Percentiles rank a stretch among this genome's conserved stretches.
Conservation (phyloP, 2,888 invertebrate genomes). For the Cephalotes varians region DNA sequence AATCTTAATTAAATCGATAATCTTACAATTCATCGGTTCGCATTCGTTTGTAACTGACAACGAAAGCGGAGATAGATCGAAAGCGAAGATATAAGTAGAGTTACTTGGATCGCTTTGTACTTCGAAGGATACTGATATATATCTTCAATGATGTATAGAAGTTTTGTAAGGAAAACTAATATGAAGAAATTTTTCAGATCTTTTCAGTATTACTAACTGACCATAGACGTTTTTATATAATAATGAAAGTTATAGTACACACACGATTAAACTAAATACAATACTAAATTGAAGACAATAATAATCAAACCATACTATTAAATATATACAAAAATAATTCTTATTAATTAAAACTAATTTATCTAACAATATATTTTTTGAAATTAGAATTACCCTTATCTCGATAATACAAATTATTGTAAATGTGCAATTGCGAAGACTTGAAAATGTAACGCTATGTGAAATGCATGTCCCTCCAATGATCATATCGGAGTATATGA, state of each 20-base stretch:
- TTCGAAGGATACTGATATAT: not conserved
- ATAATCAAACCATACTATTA: not conserved
- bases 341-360: not conserved
- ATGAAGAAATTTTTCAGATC: not conserved
- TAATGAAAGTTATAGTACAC: not conserved
- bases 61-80: not conserved
- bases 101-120: constrained; percentile 2
- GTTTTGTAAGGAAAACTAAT: constrained; percentile 17
- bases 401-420: not conserved
- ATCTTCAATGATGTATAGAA: not conserved
- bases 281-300: not conserved
- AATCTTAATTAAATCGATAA: constrained; percentile 55
- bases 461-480: not conserved
- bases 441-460: not conserved
- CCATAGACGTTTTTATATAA: not conserved
- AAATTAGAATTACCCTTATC: not conserved
- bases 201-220: not conserved
- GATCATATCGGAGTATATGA: not conserved
- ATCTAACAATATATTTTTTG: not conserved
- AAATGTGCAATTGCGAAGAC: not conserved
- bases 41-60: not conserved
- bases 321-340: not conserved
- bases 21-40: constrained; percentile 31
- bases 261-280: not conserved
- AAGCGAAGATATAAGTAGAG: constrained; percentile 8